Base-by-base conservation (phyloP, 2,113 vertebrate species). In the Seriola dumerili region DNA sequence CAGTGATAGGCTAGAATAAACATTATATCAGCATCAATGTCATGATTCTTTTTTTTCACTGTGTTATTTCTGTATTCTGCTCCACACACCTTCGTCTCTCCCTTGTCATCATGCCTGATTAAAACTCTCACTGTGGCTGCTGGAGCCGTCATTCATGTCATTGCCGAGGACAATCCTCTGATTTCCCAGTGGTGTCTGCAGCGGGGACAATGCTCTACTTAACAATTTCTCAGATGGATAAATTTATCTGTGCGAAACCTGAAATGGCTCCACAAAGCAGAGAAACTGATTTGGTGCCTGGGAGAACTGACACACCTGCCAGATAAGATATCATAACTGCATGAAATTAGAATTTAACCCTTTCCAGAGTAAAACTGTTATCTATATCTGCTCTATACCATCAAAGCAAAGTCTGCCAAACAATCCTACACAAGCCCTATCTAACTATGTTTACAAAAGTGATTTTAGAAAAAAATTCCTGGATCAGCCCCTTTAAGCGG, bases 131-230 rank as follows among this genome's bases (percentile, higher is more conserved):
- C 69, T 58, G 81, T 64, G 79, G 77, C 85, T 82, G 81, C 85
- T 16, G 40, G 71, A 89, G 89, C 83, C 76, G 81, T 91, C 91
- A 90, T 91, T 93, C 81, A 93, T 90, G 86, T 92, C 91, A 89
- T 88, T 82, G 77, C 72, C 29, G 85, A 85, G 84, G 89, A 93
- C 88, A 85, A 88, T 86, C 59, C 80, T 61, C 67, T 93, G 91
- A 94, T 94, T 94, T 93, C 93, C 93, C 93, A 85, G 36, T 42
- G 86, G 92, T 85, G 81, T 87, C 74, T 88, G 84, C 65, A 82
- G 81, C 81, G 21, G 83, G 88, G 85, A 92, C 81, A 86, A 89
- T 81, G 84, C 80, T 88, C 82, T 81, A 81, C 83, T 84, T 88
- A 91, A 90, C 79, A 89, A 81, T 85, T 91, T 84, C 77, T 92